Conservation (phyloP, 2,888 invertebrate species). For the Synergus umbraculus region DNA sequence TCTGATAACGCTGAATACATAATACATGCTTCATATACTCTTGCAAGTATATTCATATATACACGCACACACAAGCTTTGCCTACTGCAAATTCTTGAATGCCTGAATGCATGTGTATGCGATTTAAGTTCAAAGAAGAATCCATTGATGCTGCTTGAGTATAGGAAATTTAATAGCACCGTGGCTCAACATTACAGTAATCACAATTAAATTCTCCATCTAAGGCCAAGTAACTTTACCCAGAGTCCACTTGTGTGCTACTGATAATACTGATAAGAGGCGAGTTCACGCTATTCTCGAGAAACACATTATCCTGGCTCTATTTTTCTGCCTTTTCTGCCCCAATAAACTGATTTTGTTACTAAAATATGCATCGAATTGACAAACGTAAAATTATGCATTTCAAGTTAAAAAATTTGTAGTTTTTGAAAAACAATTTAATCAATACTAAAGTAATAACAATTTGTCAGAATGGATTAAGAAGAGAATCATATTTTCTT, state of each 20-base stretch:
- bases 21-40: conserved; percentile 20
- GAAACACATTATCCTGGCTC: conserved; percentile 16
- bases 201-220: conserved; percentile 15
- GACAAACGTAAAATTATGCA: background rate
- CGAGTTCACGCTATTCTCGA: conserved; percentile 27
- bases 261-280: background rate
- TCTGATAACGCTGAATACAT: conserved; percentile 28
- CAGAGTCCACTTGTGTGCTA: background rate
- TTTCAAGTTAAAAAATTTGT: background rate
- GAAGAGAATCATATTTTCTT: background rate
- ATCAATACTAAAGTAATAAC: background rate
- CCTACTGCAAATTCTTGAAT: background rate
- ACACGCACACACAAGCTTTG: background rate
- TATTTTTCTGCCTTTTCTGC: background rate
- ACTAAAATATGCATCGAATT: background rate
- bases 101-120: background rate
- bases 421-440: no score
- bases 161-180: background rate
- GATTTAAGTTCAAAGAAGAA: background rate
- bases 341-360: background rate
- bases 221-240: conserved; percentile 5
- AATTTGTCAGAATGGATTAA: background rate
- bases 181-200: conserved; percentile 19
- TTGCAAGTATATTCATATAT: conserved; percentile 2
- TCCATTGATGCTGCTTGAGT: background rate